A percentile compares a stretch with the other conserved stretches of the same genome.
Conservation (phyloP, 1,140 invertebrate species). For the Kradibia gibbosae region DNA sequence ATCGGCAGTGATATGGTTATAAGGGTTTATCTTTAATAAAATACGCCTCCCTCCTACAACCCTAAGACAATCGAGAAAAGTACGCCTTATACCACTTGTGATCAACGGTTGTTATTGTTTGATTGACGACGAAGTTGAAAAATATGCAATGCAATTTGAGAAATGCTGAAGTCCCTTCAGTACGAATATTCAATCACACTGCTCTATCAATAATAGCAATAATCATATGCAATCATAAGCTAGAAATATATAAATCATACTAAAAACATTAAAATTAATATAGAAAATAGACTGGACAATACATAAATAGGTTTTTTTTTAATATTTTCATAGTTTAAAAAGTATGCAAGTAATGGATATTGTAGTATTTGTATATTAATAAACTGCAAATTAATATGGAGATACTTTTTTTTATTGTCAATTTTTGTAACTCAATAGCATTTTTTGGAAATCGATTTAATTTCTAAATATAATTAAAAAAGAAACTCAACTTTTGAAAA, state of each 20-base stretch:
- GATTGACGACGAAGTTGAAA: neutral
- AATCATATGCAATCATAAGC: neutral
- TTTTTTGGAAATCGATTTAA: too few species aligned
- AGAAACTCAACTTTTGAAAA: neutral
- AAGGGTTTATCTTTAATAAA: neutral
- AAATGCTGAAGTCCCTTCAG: conserved; percentile 1
- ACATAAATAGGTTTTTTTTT: too few species aligned
- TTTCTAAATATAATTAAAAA: too few species aligned
- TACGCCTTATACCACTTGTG: neutral
- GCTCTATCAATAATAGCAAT: neutral
- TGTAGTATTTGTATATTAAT: too few species aligned
- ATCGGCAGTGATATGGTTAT: conserved; percentile 4
- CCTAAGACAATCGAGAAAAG: conserved; percentile 8
- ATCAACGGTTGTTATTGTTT: conserved; percentile 14
- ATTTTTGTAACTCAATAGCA: too few species aligned
- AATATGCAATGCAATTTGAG: neutral
- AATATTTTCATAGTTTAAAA: too few species aligned
- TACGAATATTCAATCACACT: neutral
- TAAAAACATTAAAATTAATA: too few species aligned
- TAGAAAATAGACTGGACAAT: too few species aligned
- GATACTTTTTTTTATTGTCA: too few species aligned
- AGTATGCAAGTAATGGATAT: too few species aligned
- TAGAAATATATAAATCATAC: neutral
- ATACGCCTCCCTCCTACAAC: neutral
- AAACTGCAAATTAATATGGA: too few species aligned